Percentiles rank a stretch among this genome's conserved stretches.
These are phyloP conservation scores for Drosophila eugracilis DNA, from an alignment of 1,140 invertebrate species.

Conservation along the genomic window DNA sequence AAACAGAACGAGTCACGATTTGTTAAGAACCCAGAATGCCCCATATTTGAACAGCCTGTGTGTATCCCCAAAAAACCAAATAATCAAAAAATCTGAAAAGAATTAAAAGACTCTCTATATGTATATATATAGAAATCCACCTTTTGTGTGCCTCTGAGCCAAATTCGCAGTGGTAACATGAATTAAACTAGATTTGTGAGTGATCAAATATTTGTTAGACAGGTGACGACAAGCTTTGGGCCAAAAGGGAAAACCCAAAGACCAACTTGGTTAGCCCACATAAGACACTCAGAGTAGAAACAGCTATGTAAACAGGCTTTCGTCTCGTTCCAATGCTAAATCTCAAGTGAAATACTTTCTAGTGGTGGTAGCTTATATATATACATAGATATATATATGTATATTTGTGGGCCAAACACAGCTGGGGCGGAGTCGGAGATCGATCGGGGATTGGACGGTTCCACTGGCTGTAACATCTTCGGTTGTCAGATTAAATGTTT, in stretches of 20 bases:
- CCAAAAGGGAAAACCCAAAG: slow-evolving; percentile 65
- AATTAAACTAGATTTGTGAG: slow-evolving; percentile 82
- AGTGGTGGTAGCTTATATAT: too few relatives aligned
- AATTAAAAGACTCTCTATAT: slow-evolving; percentile 33
- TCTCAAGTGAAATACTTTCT: slow-evolving; percentile 64
- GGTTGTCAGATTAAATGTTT: slow-evolving; percentile 77
- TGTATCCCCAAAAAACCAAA: slow-evolving; percentile 11
- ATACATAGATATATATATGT: background rate
- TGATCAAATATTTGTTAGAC: slow-evolving; percentile 67
- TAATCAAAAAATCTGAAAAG: slow-evolving; percentile 20
- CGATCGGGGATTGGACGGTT: slow-evolving; percentile 29
- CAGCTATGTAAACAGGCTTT: slow-evolving; percentile 59
- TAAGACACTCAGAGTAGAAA: slow-evolving; percentile 35
- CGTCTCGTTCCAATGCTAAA: slow-evolving; percentile 63
- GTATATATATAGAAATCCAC: slow-evolving; percentile 4
- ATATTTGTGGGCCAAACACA: slow-evolving; percentile 76
- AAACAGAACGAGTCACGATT: slow-evolving; percentile 41
- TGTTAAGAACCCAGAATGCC: slow-evolving; percentile 20
- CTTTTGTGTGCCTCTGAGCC: slow-evolving; percentile 52
- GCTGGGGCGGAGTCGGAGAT: slow-evolving; percentile 49
- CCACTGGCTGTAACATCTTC: slow-evolving; percentile 67
- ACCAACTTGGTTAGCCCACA: slow-evolving; percentile 12
- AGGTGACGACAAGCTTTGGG: slow-evolving; percentile 45
- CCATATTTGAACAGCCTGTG: slow-evolving; percentile 68
- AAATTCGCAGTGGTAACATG: slow-evolving; percentile 65